These are phyloP conservation scores for Netelia inedita DNA, from an alignment of 2,888 invertebrate species.

Conservation along the genomic window DNA sequence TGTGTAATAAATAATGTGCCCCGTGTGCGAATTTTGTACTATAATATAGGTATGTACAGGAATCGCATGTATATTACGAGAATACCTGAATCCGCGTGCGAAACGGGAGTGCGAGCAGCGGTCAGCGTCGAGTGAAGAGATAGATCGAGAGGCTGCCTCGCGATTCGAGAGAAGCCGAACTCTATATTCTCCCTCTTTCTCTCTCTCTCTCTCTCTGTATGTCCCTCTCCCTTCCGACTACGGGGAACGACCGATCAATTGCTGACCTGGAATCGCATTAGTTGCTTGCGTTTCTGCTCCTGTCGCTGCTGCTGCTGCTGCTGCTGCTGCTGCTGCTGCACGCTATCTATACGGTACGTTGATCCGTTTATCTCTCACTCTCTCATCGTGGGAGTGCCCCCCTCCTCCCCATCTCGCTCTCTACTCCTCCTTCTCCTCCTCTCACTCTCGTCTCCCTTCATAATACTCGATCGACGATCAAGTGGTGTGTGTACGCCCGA, in stretches of 20 bases:
- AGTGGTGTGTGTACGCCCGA: constrained; percentile 24
- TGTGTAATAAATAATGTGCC: constrained; percentile 16
- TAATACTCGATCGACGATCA: constrained; percentile 43
- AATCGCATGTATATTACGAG: not conserved
- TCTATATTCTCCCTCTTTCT: not conserved
- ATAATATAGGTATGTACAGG: not conserved
- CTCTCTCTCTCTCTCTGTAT: constrained; percentile 21
- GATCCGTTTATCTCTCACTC: constrained; percentile 59
- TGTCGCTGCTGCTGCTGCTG: constrained; percentile 43
- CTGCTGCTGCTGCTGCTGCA: constrained; percentile 48
- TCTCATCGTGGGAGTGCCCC: constrained; percentile 64
- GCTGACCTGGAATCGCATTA: constrained; percentile 69
- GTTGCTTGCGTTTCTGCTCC: constrained; percentile 60
- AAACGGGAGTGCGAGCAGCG: constrained; percentile 60
- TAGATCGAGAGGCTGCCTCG: constrained; percentile 38
- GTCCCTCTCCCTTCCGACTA: not conserved
- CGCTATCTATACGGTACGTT: constrained; percentile 55
- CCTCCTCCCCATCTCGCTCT: not conserved
- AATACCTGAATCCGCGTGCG: constrained; percentile 48
- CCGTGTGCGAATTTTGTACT: too few species aligned
- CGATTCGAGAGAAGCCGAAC: constrained; percentile 49
- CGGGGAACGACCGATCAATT: constrained; percentile 64
- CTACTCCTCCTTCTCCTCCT: not conserved
- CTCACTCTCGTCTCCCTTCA: not conserved
- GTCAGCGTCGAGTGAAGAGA: constrained; percentile 57